phyloP scores from a whole-genome alignment of 2,797 vertebrate genomes.

The Emys orbicularis region DNA sequence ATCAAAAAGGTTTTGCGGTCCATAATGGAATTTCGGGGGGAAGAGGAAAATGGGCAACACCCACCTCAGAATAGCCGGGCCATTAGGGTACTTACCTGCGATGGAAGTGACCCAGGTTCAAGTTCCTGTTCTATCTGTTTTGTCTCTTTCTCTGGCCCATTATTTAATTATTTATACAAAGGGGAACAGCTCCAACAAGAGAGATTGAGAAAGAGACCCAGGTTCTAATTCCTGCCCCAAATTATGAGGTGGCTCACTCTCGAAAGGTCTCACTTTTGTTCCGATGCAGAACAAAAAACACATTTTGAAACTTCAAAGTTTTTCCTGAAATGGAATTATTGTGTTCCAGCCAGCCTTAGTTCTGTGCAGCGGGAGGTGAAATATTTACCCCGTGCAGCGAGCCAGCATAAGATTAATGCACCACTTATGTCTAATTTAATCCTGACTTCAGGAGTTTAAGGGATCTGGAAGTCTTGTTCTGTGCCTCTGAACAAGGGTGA shows the following conservation, averaged over 20 bases:
- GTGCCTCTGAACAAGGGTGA: background rate
- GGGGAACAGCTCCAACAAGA: background rate
- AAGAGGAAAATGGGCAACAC: background rate
- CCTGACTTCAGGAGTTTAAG: background rate
- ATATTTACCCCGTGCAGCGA: background rate
- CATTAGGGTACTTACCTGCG: background rate
- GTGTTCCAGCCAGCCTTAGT: background rate
- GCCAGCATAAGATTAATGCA: background rate
- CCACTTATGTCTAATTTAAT: background rate
- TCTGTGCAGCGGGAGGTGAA: background rate
- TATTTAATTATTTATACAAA: background rate
- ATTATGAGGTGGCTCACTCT: background rate
- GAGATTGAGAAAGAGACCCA: background rate
- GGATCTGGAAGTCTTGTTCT: background rate
- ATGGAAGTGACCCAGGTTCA: background rate
- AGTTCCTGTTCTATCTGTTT: background rate
- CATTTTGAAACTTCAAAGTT: background rate
- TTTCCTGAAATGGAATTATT: constrained; percentile 15
- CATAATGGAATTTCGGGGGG: background rate
- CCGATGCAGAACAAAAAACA: background rate
- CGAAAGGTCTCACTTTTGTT: background rate
- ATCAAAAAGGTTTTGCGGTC: background rate
- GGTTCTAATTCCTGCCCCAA: background rate
- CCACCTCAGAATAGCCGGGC: background rate
- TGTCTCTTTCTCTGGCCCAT: background rate